These are phyloP conservation scores for Pungitius pungitius DNA, from an alignment of 2,113 vertebrate species.

Conservation along the genomic window DNA sequence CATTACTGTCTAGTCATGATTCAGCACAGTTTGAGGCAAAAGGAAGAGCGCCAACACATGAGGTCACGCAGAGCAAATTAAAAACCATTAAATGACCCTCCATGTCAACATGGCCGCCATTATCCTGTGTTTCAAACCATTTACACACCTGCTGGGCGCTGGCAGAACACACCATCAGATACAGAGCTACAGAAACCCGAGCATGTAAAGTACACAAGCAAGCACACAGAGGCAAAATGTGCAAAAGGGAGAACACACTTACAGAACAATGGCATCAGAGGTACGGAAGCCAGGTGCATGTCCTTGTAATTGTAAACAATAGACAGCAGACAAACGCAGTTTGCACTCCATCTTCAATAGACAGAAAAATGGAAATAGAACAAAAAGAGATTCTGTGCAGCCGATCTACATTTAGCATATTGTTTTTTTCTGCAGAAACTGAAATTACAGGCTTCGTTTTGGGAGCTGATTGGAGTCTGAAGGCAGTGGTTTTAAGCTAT, in stretches of 20 bases:
- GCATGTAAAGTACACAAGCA: slow-evolving; percentile 47
- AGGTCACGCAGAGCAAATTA: slow-evolving; percentile 28
- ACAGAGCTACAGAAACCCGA: slow-evolving; percentile 45
- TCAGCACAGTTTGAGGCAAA: slow-evolving; percentile 41
- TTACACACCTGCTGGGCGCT: slow-evolving; percentile 68
- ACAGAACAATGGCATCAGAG: slow-evolving; percentile 45
- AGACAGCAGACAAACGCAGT: slow-evolving; percentile 18
- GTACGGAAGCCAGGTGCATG: slow-evolving; percentile 50
- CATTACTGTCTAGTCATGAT: slow-evolving; percentile 25
- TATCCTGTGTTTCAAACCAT: slow-evolving; percentile 48
- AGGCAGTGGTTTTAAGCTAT: slow-evolving; percentile 51
- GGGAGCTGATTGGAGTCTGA: slow-evolving; percentile 24
- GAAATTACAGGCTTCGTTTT: slow-evolving; percentile 57
- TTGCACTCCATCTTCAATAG: slow-evolving; percentile 15
- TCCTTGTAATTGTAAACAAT: slow-evolving; percentile 31
- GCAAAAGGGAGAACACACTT: slow-evolving; percentile 3
- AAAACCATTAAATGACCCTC: slow-evolving; percentile 31
- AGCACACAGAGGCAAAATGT: slow-evolving; percentile 33
- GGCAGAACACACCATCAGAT: slow-evolving; percentile 28
- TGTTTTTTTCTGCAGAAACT: slow-evolving; percentile 13
- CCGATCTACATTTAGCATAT: slow-evolving; percentile 22
- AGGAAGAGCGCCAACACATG: slow-evolving; percentile 8
- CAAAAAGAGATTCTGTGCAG: slow-evolving; percentile 9
- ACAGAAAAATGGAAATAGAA: slow-evolving; percentile 4
- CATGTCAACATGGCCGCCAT: slow-evolving; percentile 55